A percentile compares a stretch with the other conserved stretches of the same genome.
Conservation (phyloP, 2,888 invertebrate genomes). For the Drosophila kanekoi region DNA sequence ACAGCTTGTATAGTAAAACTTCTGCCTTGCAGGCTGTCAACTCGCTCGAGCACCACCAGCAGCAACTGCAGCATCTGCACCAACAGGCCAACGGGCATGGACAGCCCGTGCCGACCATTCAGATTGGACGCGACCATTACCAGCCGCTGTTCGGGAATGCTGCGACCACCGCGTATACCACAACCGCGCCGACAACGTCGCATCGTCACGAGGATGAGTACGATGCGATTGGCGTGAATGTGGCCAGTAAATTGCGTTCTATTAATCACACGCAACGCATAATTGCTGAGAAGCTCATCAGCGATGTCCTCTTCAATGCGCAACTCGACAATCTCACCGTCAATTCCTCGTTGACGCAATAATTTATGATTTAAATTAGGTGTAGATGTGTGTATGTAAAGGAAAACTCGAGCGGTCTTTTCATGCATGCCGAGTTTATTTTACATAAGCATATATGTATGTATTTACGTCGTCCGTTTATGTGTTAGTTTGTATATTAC, state of each 20-base stretch:
- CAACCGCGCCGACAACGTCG: constrained; percentile 65
- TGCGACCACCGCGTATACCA: constrained; percentile 70
- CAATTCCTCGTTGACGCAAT: constrained; percentile 80
- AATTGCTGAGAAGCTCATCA: constrained; percentile 84
- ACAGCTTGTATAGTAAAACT: not conserved
- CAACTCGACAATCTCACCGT: constrained; percentile 83
- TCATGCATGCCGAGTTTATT: constrained; percentile 9
- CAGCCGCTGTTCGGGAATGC: constrained; percentile 82
- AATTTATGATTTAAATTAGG: constrained; percentile 38
- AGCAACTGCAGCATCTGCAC: constrained; percentile 82
- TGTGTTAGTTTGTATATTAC: constrained; percentile 55
- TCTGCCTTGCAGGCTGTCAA: constrained; percentile 77
- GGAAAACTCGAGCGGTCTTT: not conserved
- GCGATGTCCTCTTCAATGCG: constrained; percentile 84
- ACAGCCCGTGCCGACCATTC: constrained; percentile 83
- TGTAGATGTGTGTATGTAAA: not conserved
- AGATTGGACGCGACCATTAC: constrained; percentile 83
- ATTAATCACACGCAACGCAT: constrained; percentile 84
- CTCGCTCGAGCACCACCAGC: constrained; percentile 83
- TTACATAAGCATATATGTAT: constrained; percentile 20
- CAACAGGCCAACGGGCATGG: constrained; percentile 73
- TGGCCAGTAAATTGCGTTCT: constrained; percentile 83
- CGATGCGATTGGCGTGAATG: constrained; percentile 84
- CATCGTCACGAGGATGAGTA: constrained; percentile 82
- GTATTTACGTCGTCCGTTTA: constrained; percentile 29